Evolutionary conservation across 2,797 vertebrate species (phyloP).

Genomic region (Cygnus olor): DNA sequence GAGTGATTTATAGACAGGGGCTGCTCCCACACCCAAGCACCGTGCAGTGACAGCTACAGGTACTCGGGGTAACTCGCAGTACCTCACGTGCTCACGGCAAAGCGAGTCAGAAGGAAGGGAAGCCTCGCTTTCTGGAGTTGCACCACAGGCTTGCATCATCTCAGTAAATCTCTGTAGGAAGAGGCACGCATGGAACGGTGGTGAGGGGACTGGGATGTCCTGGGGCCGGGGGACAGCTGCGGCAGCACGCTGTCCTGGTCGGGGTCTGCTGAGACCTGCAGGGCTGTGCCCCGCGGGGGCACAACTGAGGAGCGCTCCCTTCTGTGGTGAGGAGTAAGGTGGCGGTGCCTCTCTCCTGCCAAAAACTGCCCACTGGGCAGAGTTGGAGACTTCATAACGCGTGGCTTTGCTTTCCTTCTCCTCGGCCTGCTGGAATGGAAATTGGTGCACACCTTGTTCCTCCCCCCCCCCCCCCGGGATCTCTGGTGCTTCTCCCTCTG

Average conservation of each 20-base stretch:
- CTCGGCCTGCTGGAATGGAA: background rate
- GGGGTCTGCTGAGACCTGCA: background rate
- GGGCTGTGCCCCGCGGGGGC: too few relatives aligned
- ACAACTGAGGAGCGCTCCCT: background rate
- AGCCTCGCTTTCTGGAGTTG: background rate
- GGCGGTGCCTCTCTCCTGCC: background rate
- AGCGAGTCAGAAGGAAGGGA: background rate
- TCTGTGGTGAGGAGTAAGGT: too few relatives aligned
- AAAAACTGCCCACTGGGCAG: too few relatives aligned
- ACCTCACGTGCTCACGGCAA: background rate
- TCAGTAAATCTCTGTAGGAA: background rate
- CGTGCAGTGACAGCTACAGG: background rate
- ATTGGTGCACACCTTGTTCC: background rate
- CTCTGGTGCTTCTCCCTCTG: background rate
- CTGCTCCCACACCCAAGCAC: background rate
- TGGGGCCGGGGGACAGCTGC: too few relatives aligned
- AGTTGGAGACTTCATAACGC: background rate
- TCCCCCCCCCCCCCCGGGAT: background rate
- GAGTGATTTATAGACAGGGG: background rate
- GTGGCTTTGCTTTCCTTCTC: background rate
- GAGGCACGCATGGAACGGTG: fast-evolving
- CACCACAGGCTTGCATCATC: background rate
- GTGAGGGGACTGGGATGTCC: background rate
- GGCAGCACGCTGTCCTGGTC: background rate
- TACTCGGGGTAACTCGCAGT: background rate